These are phyloP conservation scores for Pomatorhinus ruficollis DNA, from an alignment of 2,113 vertebrate species.

Conservation along the genomic window DNA sequence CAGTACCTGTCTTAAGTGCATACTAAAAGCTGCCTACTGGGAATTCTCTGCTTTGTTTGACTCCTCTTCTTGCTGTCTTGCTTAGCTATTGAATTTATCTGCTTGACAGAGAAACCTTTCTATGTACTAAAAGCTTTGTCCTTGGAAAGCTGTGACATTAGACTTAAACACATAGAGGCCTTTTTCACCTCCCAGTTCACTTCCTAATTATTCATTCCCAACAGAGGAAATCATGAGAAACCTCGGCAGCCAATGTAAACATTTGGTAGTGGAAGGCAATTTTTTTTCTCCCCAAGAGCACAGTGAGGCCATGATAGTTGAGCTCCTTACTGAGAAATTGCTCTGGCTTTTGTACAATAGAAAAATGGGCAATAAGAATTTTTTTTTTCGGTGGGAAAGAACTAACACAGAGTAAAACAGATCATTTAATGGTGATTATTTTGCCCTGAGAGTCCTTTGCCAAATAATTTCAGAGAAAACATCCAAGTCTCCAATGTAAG, in stretches of 20 bases:
- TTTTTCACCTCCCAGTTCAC: constrained; percentile 70
- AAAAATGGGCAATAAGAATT: not conserved
- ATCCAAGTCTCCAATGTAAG: not conserved
- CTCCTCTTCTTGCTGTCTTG: constrained; percentile 4
- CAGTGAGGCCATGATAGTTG: not conserved
- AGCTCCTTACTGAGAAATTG: not conserved
- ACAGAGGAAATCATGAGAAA: constrained; percentile 72
- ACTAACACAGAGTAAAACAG: not conserved
- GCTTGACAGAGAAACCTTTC: constrained; percentile 57
- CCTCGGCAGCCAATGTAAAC: constrained; percentile 71
- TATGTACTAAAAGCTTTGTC: constrained; percentile 54
- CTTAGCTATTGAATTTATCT: constrained; percentile 47
- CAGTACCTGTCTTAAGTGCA: constrained; percentile 36
- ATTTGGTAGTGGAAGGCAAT: constrained; percentile 80
- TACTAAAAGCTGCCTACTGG: constrained; percentile 23
- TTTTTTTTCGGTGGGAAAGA: not conserved
- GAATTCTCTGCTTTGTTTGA: constrained; percentile 41
- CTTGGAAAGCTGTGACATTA: constrained; percentile 71
- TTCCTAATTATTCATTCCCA: constrained; percentile 75
- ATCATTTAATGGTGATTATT: not conserved
- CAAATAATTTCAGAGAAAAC: constrained; percentile 1
- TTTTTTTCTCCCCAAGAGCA: constrained; percentile 59
- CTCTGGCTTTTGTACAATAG: not conserved
- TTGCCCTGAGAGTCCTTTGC: not conserved
- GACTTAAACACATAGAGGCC: constrained; percentile 32